These are phyloP conservation scores for Acropternis orthonyx DNA, from an alignment of 2,797 vertebrate species.

Conservation along the genomic window DNA sequence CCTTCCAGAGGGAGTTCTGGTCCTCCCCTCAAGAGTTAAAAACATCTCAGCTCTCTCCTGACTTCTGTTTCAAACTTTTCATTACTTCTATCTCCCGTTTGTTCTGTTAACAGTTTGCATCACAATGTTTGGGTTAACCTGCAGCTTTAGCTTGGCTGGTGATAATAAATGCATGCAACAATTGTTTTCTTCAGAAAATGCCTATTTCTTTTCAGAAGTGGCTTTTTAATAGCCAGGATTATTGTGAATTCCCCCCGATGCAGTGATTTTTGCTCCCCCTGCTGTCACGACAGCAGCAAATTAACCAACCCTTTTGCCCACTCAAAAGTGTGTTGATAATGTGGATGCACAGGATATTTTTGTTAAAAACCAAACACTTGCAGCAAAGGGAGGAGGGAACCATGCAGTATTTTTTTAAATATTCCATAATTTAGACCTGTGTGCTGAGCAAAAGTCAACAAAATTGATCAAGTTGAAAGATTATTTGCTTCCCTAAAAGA, in stretches of 20 bases:
- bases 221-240: not conserved
- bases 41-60: not conserved
- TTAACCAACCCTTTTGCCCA: conserved; percentile 1
- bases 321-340: not conserved
- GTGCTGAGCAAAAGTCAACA: not conserved
- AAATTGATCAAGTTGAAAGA: not conserved
- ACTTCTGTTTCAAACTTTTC: not conserved
- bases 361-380: not conserved
- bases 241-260: conserved; percentile 8
- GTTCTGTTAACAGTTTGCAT: not conserved
- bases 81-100: not conserved
- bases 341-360: not conserved
- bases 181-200: not conserved
- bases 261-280: conserved; percentile 68
- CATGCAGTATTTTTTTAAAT: not conserved
- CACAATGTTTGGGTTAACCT: not conserved
- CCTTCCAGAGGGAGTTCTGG: not conserved
- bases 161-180: not conserved
- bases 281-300: conserved; percentile 49
- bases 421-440: not conserved
- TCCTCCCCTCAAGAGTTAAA: not conserved
- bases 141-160: not conserved
- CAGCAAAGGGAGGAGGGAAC: not conserved
- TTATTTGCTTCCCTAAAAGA: not conserved
- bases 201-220: not conserved